Base-by-base conservation (phyloP, 2,797 vertebrate genomes). In the Betta splendens region DNA sequence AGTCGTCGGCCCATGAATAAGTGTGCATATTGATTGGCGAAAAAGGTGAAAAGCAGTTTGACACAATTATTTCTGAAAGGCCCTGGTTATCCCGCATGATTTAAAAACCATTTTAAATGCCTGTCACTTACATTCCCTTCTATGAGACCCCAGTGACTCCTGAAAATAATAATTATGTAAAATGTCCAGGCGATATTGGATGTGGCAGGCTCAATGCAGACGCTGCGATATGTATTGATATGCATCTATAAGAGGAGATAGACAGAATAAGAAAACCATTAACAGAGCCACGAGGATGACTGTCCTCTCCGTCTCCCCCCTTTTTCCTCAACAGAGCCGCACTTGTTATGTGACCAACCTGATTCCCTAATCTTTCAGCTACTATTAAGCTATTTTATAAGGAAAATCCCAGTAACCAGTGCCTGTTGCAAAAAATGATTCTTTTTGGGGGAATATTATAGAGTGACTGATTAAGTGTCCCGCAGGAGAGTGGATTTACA, bases 51-150 rank as follows among this genome's bases (percentile, higher is more conserved):
- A 91, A 87, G 88, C 89, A 87, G 89, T 92, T 90, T 90, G 89
- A 92, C 91, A 92, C 91, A 92, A 92, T 92, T 91, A 93, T 92
- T 91, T 89, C 85, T 89, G 91, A 90, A 92, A 91, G 87, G 84
- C 76, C 84, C 80, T 78, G 82, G 88, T 91, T 89, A 90, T 89
- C 84, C 89, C 58, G 59, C 78, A 76, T 91, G 89, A 92, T 92
- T 91, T 91, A 89, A 90, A 92, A 93, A 87, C 84, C 84, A 89
- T 91, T 92, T 90, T 91, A 92, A 92, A 92, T 72, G 90, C 80
- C 88, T 91, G 89, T 91, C 90, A 91, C 87, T 91, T 92, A 90
- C 83, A 84, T 88, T 91, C 87, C 87, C 83, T 88, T 87, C 87
- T 77, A 81, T 80, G 85, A 88, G 89, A 89, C 89, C 90, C 82